These are phyloP conservation scores for Eunapius fragilis DNA, from an alignment of 37 sponge, comb jelly and placozoan species.

Conservation along the genomic window DNA sequence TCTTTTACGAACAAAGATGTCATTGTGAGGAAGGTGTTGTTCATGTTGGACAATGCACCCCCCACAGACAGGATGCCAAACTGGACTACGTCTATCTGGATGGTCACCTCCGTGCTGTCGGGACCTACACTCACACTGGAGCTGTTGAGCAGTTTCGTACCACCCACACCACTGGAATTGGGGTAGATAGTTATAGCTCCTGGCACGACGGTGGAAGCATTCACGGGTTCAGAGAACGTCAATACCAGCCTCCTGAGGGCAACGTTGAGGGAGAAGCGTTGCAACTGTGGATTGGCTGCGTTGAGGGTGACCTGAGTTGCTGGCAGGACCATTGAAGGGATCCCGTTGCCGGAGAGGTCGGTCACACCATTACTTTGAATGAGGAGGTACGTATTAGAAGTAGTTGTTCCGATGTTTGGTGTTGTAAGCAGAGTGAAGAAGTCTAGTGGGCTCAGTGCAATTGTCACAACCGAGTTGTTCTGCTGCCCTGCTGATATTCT, in stretches of 20 bases:
- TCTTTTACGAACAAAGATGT: constrained; percentile 35
- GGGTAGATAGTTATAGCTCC: constrained; percentile 20
- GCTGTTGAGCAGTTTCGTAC: constrained; percentile 12
- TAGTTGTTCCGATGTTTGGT: constrained; percentile 44
- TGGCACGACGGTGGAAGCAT: constrained; percentile 3
- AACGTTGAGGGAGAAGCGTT: constrained; percentile 65
- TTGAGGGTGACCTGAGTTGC: constrained; percentile 63
- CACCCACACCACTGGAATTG: background rate
- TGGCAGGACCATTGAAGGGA: constrained; percentile 2
- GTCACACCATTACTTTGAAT: constrained; percentile 40
- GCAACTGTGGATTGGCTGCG: constrained; percentile 41
- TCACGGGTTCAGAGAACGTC: constrained; percentile 83
- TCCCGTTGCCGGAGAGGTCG: constrained; percentile 62
- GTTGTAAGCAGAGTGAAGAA: constrained; percentile 56
- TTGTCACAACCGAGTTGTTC: constrained; percentile 48
- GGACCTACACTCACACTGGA: constrained; percentile 53
- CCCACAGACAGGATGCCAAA: background rate
- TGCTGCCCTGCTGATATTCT: constrained; percentile 39
- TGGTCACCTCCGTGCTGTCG: constrained; percentile 55
- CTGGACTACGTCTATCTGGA: constrained; percentile 55
- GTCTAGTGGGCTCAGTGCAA: constrained; percentile 58
- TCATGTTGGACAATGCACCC: constrained; percentile 14
- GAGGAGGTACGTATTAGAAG: constrained; percentile 53
- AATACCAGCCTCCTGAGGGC: constrained; percentile 71
- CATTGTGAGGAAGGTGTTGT: constrained; percentile 71